A percentile compares a stretch with the other conserved stretches of the same genome.
These are phyloP conservation scores for Botrylloides violaceus DNA, from an alignment of 23 tunicate genomes.

Conservation along the genomic window DNA sequence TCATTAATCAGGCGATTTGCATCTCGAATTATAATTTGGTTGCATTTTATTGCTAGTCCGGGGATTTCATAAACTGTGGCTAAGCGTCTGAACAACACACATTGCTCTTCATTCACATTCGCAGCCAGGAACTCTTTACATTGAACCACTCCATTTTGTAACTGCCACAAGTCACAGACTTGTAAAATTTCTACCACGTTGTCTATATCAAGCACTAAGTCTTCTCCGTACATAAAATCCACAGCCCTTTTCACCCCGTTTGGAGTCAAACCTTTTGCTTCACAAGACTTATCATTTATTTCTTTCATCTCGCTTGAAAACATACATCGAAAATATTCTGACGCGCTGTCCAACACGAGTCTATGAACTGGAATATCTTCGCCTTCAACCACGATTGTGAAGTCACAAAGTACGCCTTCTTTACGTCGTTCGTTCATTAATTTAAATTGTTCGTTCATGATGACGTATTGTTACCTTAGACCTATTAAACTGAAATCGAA, in stretches of 20 bases:
- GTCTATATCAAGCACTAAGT: neutral
- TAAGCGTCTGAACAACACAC: neutral
- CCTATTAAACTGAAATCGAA: too few species aligned
- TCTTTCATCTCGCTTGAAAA: neutral
- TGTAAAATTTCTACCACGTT: constrained; percentile 2
- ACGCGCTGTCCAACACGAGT: neutral
- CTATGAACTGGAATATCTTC: constrained; percentile 2
- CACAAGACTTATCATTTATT: neutral
- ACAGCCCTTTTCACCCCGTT: neutral
- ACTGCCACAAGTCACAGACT: constrained; percentile 5
- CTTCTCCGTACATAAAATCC: constrained; percentile 5
- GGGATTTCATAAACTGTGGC: neutral
- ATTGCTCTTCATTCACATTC: neutral
- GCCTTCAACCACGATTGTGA: neutral
- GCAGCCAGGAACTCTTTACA: neutral
- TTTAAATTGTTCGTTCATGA: neutral
- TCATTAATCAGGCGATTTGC: neutral
- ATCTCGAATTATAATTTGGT: neutral
- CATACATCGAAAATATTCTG: neutral
- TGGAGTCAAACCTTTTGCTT: neutral
- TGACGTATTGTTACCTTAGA: too few species aligned
- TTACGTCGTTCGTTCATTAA: neutral
- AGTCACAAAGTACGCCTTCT: neutral
- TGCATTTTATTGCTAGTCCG: neutral
- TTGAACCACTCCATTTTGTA: neutral